These are phyloP conservation scores for Hyperoplus immaculatus DNA, from an alignment of 2,797 vertebrate species.

Conservation along the genomic window DNA sequence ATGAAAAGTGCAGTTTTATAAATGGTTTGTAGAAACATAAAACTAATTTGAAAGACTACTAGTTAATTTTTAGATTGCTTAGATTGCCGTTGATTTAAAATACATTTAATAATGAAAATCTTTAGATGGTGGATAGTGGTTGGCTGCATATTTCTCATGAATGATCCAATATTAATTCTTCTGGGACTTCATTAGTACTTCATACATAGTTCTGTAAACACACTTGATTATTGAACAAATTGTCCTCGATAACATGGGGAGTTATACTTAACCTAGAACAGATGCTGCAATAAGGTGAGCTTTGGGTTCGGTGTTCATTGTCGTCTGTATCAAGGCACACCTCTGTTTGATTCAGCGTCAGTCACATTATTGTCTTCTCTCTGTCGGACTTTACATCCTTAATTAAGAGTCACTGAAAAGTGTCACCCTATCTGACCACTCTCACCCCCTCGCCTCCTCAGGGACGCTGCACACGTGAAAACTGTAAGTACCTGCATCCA, in stretches of 20 bases:
- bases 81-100: background rate
- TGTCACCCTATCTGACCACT: slow-evolving; percentile 20
- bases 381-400: slow-evolving; percentile 16
- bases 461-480: slow-evolving; percentile 97
- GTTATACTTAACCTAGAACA: background rate
- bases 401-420: slow-evolving; percentile 12
- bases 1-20: background rate
- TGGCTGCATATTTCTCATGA: slow-evolving; percentile 37
- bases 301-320: slow-evolving; percentile 3
- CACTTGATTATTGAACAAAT: slow-evolving; percentile 22
- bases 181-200: slow-evolving; percentile 50
- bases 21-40: slow-evolving; percentile 2
- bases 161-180: slow-evolving; percentile 47
- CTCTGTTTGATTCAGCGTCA: slow-evolving; percentile 3
- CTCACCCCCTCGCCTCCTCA: slow-evolving; percentile 64
- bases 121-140: slow-evolving; percentile 14
- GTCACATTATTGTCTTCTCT: slow-evolving; percentile 34
- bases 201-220: slow-evolving; percentile 18
- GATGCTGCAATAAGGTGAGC: slow-evolving; percentile 13
- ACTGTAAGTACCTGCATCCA: slow-evolving; percentile 99
- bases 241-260: slow-evolving; percentile 10
- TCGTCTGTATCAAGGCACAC: background rate
- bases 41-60: background rate
- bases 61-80: slow-evolving; percentile 8
- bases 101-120: slow-evolving; percentile 37